Evolutionary conservation across 2,797 vertebrate genomes (phyloP).

Genomic region (Thamnophis elegans): DNA sequence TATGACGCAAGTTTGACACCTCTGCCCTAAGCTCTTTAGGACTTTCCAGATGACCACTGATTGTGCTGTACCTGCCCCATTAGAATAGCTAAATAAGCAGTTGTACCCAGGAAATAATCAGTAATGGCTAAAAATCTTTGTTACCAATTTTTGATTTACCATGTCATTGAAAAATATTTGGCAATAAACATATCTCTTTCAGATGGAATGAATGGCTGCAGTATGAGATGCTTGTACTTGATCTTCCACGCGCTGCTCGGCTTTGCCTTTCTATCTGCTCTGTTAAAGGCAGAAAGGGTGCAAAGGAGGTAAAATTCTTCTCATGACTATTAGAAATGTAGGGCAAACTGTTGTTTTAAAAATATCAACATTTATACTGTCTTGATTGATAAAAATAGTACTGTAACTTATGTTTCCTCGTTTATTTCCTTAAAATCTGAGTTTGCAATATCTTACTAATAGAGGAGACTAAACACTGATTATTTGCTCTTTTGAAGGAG

Average conservation of each 20-base stretch:
- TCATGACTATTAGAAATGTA: background rate
- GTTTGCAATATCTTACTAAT: slow-evolving; percentile 10
- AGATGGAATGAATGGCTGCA: slow-evolving; percentile 97
- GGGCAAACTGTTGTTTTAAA: background rate
- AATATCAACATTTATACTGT: background rate
- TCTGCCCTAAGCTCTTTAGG: background rate
- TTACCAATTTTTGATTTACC: background rate
- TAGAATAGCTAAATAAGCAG: background rate
- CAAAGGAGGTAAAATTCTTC: slow-evolving; percentile 84
- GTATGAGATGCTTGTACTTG: slow-evolving; percentile 95
- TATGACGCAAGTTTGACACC: no score
- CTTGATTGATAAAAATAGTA: background rate
- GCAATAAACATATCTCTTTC: slow-evolving; percentile 19
- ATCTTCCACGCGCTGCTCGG: slow-evolving; percentile 91
- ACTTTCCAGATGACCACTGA: background rate
- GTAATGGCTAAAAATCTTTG: background rate
- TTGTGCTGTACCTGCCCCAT: background rate
- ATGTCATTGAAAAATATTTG: background rate
- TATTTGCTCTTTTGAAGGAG: slow-evolving; percentile 78
- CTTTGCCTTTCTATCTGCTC: slow-evolving; percentile 98
- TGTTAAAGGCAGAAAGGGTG: slow-evolving; percentile 94
- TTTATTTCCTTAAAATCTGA: slow-evolving; percentile 9
- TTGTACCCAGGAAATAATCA: background rate
- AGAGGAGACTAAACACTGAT: slow-evolving; percentile 38
- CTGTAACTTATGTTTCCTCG: background rate